A percentile compares a stretch with the other conserved stretches of the same genome.
Evolutionary conservation across 2,113 vertebrate species (phyloP).

Genomic region (Elephantulus edwardii): DNA sequence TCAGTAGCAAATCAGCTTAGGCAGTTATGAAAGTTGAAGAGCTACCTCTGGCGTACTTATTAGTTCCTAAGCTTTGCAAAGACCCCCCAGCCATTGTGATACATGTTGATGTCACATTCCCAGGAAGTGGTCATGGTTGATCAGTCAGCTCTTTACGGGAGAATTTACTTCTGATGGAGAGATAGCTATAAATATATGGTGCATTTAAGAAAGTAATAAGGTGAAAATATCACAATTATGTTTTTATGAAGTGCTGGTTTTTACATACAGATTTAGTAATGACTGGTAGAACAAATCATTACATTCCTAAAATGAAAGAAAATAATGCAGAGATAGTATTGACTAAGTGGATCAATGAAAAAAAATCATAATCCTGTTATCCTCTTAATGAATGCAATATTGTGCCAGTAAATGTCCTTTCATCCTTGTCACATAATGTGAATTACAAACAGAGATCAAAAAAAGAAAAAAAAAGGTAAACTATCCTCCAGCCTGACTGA

Average conservation of each 20-base stretch:
- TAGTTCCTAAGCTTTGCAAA: slow-evolving; percentile 28
- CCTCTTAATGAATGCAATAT: slow-evolving; percentile 35
- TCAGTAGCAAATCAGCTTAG: slow-evolving; percentile 22
- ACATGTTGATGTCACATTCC: background rate
- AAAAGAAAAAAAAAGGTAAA: slow-evolving; percentile 28
- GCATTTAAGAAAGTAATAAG: slow-evolving; percentile 61
- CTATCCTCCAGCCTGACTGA: background rate
- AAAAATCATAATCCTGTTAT: slow-evolving; percentile 54
- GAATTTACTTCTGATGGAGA: background rate
- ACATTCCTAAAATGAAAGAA: slow-evolving; percentile 68
- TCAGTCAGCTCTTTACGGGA: background rate
- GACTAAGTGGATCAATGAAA: slow-evolving; percentile 48
- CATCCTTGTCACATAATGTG: slow-evolving; percentile 1
- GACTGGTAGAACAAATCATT: slow-evolving; percentile 60
- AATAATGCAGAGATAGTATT: slow-evolving; percentile 43
- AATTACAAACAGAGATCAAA: slow-evolving; percentile 47
- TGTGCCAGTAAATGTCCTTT: background rate
- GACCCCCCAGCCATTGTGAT: slow-evolving; percentile 45
- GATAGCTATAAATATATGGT: background rate
- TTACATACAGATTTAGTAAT: slow-evolving; percentile 64
- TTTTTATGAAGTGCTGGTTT: slow-evolving; percentile 65
- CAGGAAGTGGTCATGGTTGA: background rate
- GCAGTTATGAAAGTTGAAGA: background rate
- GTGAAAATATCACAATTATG: slow-evolving; percentile 68
- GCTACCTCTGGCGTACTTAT: background rate